A percentile compares a stretch with the other conserved stretches of the same genome.
phyloP scores from a whole-genome alignment of 2,888 invertebrate genomes.

The Bruchidius siliquastri region DNA sequence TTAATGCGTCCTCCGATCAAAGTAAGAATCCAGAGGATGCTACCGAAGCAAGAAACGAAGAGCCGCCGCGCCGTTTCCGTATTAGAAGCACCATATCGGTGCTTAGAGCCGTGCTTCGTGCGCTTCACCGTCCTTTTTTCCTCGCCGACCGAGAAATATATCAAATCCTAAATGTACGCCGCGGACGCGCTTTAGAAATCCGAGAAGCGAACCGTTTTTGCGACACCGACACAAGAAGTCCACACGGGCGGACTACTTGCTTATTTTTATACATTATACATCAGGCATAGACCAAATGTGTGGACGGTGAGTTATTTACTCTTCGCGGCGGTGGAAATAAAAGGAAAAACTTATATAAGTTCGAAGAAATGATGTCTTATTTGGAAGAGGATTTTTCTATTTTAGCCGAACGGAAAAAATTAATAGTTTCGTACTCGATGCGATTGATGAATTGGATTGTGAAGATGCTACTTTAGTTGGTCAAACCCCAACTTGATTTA shows the following conservation, averaged over 20 bases:
- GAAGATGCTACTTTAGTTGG: too few species aligned
- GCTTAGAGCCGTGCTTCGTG: not conserved
- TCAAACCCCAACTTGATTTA: too few species aligned
- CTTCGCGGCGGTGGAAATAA: not conserved
- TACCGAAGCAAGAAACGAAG: not conserved
- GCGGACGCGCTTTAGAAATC: not conserved
- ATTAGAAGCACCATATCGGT: not conserved
- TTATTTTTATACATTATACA: not conserved
- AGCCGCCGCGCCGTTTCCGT: not conserved
- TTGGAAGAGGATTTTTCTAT: not conserved
- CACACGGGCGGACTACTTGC: not conserved
- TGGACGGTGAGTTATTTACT: not conserved
- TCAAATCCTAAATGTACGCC: not conserved
- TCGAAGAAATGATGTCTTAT: not conserved
- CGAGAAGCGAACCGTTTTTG: not conserved
- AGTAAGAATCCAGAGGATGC: not conserved
- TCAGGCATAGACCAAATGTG: not conserved
- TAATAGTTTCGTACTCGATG: not conserved
- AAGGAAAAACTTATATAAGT: not conserved
- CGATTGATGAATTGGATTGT: not conserved
- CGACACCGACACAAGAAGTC: not conserved
- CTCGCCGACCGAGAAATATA: not conserved
- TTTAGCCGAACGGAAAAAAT: not conserved
- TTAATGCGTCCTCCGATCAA: not conserved
- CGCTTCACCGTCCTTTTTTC: not conserved